These are phyloP conservation scores for Xenopus borealis DNA, from an alignment of 2,113 vertebrate species.

Conservation along the genomic window DNA sequence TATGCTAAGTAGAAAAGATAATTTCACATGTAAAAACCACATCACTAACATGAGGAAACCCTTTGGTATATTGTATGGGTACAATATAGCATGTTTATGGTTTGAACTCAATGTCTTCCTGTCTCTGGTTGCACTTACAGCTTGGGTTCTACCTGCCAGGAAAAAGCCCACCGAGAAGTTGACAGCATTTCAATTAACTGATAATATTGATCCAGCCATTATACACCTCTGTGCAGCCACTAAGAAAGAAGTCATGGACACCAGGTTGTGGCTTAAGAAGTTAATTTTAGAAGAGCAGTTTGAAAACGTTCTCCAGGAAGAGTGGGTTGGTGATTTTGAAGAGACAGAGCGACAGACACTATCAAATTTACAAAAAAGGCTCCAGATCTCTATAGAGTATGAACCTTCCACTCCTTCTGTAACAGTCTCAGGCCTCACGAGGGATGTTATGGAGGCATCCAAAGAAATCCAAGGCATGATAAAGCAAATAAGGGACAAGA, in stretches of 20 bases:
- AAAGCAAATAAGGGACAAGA: conserved; percentile 45
- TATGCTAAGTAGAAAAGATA: too few species aligned
- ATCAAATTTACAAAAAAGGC: conserved; percentile 62
- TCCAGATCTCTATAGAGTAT: conserved; percentile 59
- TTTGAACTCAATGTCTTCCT: too few species aligned
- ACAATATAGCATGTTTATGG: too few species aligned
- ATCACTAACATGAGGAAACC: too few species aligned
- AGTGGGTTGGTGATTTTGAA: conserved; percentile 60
- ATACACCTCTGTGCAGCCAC: conserved; percentile 80
- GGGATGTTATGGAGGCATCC: conserved; percentile 62
- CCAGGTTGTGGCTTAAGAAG: conserved; percentile 63
- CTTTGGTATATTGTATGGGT: too few species aligned
- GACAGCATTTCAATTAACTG: conserved; percentile 47
- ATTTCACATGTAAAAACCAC: too few species aligned
- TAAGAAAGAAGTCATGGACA: conserved; percentile 46
- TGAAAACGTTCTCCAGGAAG: conserved; percentile 51
- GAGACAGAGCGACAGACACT: conserved; percentile 56
- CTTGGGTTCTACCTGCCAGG: not conserved
- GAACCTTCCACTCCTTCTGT: conserved; percentile 48
- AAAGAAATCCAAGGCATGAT: conserved; percentile 67
- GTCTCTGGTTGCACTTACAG: conserved; percentile 42
- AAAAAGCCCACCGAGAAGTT: conserved; percentile 38
- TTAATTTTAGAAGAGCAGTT: conserved; percentile 62
- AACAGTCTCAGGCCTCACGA: conserved; percentile 67
- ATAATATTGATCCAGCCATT: conserved; percentile 54